Conservation (phyloP, 2,113 vertebrate genomes). For the Phyllostomus hastatus region DNA sequence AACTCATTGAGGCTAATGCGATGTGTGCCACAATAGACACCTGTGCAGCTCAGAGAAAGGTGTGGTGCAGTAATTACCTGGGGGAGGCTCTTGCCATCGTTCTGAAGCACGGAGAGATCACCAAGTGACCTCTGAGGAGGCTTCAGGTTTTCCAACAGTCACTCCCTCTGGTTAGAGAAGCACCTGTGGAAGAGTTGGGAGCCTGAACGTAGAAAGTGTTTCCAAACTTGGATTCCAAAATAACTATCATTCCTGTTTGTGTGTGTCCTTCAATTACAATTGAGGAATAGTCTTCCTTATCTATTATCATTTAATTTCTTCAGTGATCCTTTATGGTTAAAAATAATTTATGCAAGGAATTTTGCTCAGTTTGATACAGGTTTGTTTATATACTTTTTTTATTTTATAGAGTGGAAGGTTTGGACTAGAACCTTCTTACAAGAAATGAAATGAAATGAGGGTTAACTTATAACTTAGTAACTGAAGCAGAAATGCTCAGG, state of each 20-base stretch:
- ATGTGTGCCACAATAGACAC: neutral
- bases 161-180: neutral
- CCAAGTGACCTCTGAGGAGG: neutral
- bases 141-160: neutral
- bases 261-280: neutral
- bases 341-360: slow-evolving; percentile 2
- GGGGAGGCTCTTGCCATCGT: neutral
- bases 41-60: neutral
- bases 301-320: neutral
- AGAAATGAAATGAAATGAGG: neutral
- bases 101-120: neutral
- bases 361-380: neutral
- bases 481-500: neutral
- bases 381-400: neutral
- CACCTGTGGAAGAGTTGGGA: neutral
- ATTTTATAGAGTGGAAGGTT: neutral
- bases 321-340: neutral
- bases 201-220: neutral
- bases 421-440: neutral
- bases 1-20: neutral
- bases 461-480: neutral
- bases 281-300: neutral
- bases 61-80: neutral
- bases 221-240: slow-evolving; percentile 14
- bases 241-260: neutral